These are phyloP conservation scores for Eutolmus rufibarbis DNA, from an alignment of 2,888 invertebrate species.

Conservation along the genomic window DNA sequence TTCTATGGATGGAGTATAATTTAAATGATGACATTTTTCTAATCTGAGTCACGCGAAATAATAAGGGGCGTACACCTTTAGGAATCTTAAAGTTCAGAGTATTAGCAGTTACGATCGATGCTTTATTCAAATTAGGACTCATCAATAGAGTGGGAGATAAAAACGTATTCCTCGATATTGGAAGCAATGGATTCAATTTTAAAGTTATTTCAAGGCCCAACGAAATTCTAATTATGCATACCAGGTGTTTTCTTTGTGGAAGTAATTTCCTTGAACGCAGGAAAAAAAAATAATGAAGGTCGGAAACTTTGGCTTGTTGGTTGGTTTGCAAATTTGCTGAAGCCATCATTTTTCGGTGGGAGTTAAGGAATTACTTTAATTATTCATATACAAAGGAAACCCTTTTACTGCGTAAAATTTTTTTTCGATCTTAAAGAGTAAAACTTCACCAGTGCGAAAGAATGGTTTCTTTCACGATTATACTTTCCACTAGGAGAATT, in stretches of 20 bases:
- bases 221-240: neutral
- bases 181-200: neutral
- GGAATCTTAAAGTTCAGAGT: neutral
- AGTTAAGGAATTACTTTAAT: neutral
- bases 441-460: neutral
- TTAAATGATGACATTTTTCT: neutral
- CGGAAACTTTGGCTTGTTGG: neutral
- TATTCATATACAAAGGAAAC: neutral
- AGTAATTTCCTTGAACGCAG: neutral
- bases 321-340: neutral
- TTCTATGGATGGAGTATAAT: neutral
- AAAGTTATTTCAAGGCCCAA: neutral
- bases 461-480: neutral
- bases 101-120: neutral
- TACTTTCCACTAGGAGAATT: neutral
- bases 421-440: neutral
- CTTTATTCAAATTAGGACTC: neutral
- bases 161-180: neutral
- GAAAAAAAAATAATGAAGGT: neutral
- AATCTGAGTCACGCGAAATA: neutral
- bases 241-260: neutral
- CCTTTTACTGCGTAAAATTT: neutral
- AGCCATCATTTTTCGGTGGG: neutral
- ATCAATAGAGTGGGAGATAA: neutral
- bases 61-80: neutral